Base-by-base conservation (phyloP, 2,797 vertebrate genomes). In the Zenarchopterus dispar region DNA sequence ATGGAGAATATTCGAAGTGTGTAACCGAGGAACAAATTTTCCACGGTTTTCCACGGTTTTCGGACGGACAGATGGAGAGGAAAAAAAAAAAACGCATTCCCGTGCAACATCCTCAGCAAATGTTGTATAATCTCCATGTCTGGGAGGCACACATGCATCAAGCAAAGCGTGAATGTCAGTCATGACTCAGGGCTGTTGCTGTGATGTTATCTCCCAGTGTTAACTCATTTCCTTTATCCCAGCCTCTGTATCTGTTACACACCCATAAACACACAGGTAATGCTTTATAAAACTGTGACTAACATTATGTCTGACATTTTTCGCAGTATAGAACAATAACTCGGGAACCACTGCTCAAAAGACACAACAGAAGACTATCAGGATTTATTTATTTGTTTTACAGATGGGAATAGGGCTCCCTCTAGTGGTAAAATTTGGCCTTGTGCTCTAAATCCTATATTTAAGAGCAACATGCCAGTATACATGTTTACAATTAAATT, bases 51-150 rank as follows among this genome's bases (percentile, higher is more conserved):
- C n/a, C n/a, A n/a, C n/a, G n/a, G n/a, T n/a, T n/a, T n/a, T n/a
- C n/a, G 28, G 21, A 55, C 24, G 73, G 63, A 71, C 41, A 68
- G 72, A 78, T 65, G 67, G 60, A 77, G 71, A 77, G 70, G 44
- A 63, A 68, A 80, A 10, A 64, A 47, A 63, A 68, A 80, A 10
- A 64, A 47, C 67, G 56, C 62, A 86, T 88, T 86, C 83, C 80
- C 57, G 51, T 16, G 9, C 66, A 66, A 19, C 26, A 26, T 63
- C 57, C 59, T 84, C 57, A 43, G 19, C 22, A 60, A 76, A 50
- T 47, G 56, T 17, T 5, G 47, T 86, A 84, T 84, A 71, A 88
- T 88, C 61, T 88, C 42, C n/a, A 8, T 50, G 68, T 77, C 73
- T 78, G 41, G 52, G 62, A 50, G 63, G 69, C 56, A 61, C 46